Evolutionary conservation across 64 coral and sea anemone species (phyloP), one percentile per base, ranked within the genome.

Genomic region (Dendrophyllia cribrosa): DNA sequence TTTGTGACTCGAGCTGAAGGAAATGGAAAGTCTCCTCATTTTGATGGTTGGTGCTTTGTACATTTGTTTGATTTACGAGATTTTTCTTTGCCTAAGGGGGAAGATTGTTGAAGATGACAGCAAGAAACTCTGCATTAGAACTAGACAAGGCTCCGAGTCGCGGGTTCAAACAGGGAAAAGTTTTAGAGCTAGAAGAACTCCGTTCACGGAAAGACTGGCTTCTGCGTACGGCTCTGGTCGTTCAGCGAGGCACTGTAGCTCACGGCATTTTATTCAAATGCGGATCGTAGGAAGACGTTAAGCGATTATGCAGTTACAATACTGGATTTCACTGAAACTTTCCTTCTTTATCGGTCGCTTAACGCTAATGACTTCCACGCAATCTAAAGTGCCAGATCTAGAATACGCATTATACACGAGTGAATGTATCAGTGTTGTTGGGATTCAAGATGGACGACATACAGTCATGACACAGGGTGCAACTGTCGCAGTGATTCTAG

Each of bases 241-340:
- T 43, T 1, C 56, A 50, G 0, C 45, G 5, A 84, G 58, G 19
- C 20, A 17, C 0, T 46, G 62, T 20, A 67, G 58, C 45, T 84
- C 80, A 7, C 45, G 80, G 47, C 80, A 47, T 49, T 84, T 84
- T 68, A 65, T 68, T 84, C 80, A 84, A 68, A 66, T 84, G 46
- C 60, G 80, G 44, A 84, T 84, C 51, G 11, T 84, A 43, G 80
- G 60, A 19, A 84, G 80, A 51, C 72, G 72, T 49, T 75, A 5
- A 14, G 53, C 53, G 53, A 56, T 56, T 56, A 56, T 9, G 6
- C 7, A 56, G 53, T 9, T 9, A 56, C 53, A 6, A 56, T 56
- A 12, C 7, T 9, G 53, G 53, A 56, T 56, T 56, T 56, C 53
- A 56, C 53, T 56, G 7, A 56, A 56, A 56, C 53, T 7, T 56